These are phyloP conservation scores for Spatula clypeata DNA, from an alignment of 2,797 vertebrate genomes.

Conservation along the genomic window DNA sequence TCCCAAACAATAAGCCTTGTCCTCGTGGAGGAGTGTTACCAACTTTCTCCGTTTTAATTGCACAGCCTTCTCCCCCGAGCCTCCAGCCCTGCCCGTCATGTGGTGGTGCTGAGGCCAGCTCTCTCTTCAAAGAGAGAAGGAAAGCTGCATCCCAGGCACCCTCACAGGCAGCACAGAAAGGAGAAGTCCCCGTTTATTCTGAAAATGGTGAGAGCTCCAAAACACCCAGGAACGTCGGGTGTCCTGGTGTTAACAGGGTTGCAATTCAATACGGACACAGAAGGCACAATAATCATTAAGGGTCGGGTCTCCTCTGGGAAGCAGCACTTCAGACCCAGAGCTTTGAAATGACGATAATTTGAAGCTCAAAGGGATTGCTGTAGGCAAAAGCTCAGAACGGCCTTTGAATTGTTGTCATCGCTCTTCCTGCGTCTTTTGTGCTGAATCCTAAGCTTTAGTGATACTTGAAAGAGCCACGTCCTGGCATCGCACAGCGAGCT, in stretches of 20 bases:
- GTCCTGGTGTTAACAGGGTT: slow-evolving; percentile 9
- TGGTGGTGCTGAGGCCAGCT: background rate
- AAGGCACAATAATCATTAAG: background rate
- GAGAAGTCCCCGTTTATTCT: background rate
- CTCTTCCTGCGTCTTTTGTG: background rate
- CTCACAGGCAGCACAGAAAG: background rate
- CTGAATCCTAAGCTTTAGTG: background rate
- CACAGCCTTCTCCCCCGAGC: background rate
- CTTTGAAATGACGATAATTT: slow-evolving; percentile 34
- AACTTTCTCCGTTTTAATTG: background rate
- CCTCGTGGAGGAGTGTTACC: background rate
- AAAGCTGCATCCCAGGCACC: background rate
- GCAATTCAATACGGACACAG: slow-evolving; percentile 6
- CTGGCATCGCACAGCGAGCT: background rate
- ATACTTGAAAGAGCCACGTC: background rate
- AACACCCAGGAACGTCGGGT: background rate
- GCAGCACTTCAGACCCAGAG: background rate
- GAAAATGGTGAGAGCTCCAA: background rate
- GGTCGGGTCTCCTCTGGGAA: background rate
- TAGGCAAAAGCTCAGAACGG: slow-evolving; percentile 9
- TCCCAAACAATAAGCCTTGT: background rate
- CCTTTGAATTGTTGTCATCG: background rate
- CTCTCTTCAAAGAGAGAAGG: background rate
- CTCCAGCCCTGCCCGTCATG: background rate
- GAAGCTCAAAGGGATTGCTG: background rate